A percentile compares a stretch with the other conserved stretches of the same genome.
These are phyloP conservation scores for Drosophila meridionalis DNA, from an alignment of 2,888 invertebrate genomes.

Conservation along the genomic window DNA sequence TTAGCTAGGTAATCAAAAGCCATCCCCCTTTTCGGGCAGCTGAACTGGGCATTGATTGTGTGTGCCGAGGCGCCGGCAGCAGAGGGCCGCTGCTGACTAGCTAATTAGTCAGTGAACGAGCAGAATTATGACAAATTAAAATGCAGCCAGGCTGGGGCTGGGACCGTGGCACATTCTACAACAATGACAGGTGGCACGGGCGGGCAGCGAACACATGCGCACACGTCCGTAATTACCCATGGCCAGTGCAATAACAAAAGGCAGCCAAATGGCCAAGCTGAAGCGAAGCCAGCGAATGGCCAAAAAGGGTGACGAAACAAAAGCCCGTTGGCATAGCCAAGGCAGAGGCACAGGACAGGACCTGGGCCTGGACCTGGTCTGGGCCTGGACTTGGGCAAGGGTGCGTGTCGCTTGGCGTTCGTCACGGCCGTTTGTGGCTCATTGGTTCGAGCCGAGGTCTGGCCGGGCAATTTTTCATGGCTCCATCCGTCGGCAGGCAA, in stretches of 20 bases:
- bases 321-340: slow-evolving; percentile 39
- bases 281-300: slow-evolving; percentile 9
- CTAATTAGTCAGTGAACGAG: slow-evolving; percentile 69
- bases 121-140: slow-evolving; percentile 78
- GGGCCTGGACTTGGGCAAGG: slow-evolving; percentile 9
- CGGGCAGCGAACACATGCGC: slow-evolving; percentile 57
- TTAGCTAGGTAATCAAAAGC: slow-evolving; percentile 18
- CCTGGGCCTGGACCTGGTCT: too few relatives aligned
- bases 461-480: slow-evolving; percentile 70
- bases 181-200: slow-evolving; percentile 57
- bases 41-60: slow-evolving; percentile 29
- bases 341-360: slow-evolving; percentile 7
- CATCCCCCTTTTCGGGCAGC: background rate
- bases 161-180: slow-evolving; percentile 18
- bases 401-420: slow-evolving; percentile 60
- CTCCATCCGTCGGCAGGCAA: slow-evolving; percentile 17
- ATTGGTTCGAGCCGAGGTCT: slow-evolving; percentile 56
- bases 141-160: slow-evolving; percentile 39
- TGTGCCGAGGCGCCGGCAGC: background rate
- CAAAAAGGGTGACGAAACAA: slow-evolving; percentile 75
- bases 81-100: slow-evolving; percentile 48
- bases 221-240: slow-evolving; percentile 70
- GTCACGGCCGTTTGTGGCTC: slow-evolving; percentile 80
- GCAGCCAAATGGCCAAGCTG: slow-evolving; percentile 61
- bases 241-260: slow-evolving; percentile 71